Evolutionary conservation across 2,797 vertebrate species (phyloP).

Genomic region (Thalassophryne amazonica): DNA sequence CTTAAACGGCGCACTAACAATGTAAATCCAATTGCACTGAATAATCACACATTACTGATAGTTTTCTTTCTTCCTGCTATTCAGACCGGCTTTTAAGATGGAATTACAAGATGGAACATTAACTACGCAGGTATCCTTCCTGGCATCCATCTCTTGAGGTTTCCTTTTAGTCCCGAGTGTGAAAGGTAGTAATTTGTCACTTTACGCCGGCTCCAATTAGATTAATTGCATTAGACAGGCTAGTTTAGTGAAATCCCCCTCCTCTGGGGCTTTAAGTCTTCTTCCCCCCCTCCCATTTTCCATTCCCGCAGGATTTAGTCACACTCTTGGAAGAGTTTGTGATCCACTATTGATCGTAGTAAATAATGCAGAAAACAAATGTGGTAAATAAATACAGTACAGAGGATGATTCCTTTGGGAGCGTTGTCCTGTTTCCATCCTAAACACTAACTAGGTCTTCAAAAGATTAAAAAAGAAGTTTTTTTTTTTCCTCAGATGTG

Average conservation of each 20-base stretch:
- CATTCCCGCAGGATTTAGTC: constrained; percentile 47
- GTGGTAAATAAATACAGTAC: constrained; percentile 16
- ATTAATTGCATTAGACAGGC: constrained; percentile 79
- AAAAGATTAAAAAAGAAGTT: not conserved
- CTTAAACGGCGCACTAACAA: no score
- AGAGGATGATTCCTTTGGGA: constrained; percentile 6
- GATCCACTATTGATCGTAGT: constrained; percentile 33
- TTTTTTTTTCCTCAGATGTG: no score
- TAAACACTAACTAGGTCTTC: not conserved
- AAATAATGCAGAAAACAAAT: no score
- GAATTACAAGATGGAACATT: constrained; percentile 59
- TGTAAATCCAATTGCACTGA: no score
- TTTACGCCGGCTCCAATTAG: constrained; percentile 74
- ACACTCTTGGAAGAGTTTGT: constrained; percentile 55
- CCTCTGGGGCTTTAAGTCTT: constrained; percentile 77
- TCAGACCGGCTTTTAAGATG: constrained; percentile 48
- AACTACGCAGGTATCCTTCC: constrained; percentile 60
- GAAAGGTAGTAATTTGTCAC: constrained; percentile 95
- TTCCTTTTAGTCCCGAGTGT: constrained; percentile 74
- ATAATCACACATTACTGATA: constrained; percentile 34
- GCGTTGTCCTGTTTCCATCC: not conserved
- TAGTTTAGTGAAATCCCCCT: constrained; percentile 66
- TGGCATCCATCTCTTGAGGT: constrained; percentile 67
- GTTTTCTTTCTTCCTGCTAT: constrained; percentile 21
- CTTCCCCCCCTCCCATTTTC: constrained; percentile 47